These are phyloP conservation scores for Dendropsophus ebraccatus DNA, from an alignment of 2,113 vertebrate species.

Conservation along the genomic window DNA sequence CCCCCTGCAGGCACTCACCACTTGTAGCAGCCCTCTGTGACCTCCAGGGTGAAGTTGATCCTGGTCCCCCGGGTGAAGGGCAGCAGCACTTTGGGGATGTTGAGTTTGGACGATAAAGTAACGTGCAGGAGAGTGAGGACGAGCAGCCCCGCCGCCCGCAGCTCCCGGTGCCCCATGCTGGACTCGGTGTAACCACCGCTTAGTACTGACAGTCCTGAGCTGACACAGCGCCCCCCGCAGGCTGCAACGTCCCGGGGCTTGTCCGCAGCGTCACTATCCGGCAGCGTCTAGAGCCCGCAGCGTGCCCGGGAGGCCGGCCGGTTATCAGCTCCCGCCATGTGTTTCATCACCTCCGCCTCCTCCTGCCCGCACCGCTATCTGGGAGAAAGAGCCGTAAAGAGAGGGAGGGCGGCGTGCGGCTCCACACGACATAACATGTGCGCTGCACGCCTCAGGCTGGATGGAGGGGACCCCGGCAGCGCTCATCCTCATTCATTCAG, in stretches of 20 bases:
- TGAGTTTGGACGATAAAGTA: slow-evolving; percentile 79
- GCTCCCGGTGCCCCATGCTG: background rate
- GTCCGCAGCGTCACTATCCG: background rate
- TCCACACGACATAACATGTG: background rate
- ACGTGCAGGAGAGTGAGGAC: background rate
- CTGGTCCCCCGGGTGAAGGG: slow-evolving; percentile 84
- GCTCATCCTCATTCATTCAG: no score
- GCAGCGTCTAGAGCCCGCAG: background rate
- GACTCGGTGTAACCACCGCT: background rate
- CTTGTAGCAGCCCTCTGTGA: slow-evolving; percentile 92
- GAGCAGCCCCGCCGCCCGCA: background rate
- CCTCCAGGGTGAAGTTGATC: slow-evolving; percentile 91
- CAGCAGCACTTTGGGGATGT: slow-evolving; percentile 89
- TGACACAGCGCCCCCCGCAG: background rate
- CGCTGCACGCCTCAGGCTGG: no score
- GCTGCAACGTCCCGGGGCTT: background rate
- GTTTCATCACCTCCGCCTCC: slow-evolving; percentile 20
- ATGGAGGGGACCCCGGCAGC: no score
- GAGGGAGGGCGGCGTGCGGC: background rate
- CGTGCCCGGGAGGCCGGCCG: no score
- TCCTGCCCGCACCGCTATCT: background rate
- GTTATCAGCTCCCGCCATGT: slow-evolving; percentile 40
- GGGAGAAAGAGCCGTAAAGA: slow-evolving; percentile 17
- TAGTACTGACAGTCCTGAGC: background rate
- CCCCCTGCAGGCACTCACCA: slow-evolving; percentile 79